Evolutionary conservation across 92 coral and sea anemone genomes (phyloP), one percentile per base, ranked within the genome.

Genomic region (Phenganax marumi): DNA sequence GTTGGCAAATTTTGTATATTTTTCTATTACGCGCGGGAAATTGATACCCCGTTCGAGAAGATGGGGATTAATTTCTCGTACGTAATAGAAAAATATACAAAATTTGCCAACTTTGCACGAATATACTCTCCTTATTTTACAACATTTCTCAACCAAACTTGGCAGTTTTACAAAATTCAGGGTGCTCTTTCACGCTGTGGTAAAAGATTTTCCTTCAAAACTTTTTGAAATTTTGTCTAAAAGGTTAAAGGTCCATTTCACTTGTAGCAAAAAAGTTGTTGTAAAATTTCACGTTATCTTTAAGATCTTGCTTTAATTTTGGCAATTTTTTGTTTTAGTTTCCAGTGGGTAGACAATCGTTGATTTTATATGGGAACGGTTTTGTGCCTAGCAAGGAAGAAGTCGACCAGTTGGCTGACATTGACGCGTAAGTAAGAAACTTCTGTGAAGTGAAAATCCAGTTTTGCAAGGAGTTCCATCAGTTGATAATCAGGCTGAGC

Each of bases 331-430:
- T 25, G 5, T 58, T 56, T 61, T 62, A 78, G 83, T 33, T 5
- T 33, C 22, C 83, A 46, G 65, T 63, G 12, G 62, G 16, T 61
- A 47, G 43, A 18, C 73, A 78, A 0, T 61, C 83, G 0, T 78
- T 78, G 83, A n/a, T 68, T 13, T 63, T 78, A 23, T 85, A 85
- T 1, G 97, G 98, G 0, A 86, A 81, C 43, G 97, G 98, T 10
- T 94, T 89, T 70, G 88, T 84, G 10, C 92, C 93, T 16, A 93
- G 91, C 50, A 80, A 85, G 54, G 89, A 92, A 14, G 91, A 94
- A 57, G 85, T 85, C 2, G 85, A 88, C 5, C 92, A 89, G 19
- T 86, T 94, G 17, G 95, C 90, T 64, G 95, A 92, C 12, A 94
- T 94, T 51, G 98, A 94, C 77, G 81, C 85, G 98, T 94, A 49